Percentiles rank a stretch among this genome's conserved stretches.
Evolutionary conservation across 2,888 invertebrate genomes (phyloP).

Genomic region (Aphidius colemani): DNA sequence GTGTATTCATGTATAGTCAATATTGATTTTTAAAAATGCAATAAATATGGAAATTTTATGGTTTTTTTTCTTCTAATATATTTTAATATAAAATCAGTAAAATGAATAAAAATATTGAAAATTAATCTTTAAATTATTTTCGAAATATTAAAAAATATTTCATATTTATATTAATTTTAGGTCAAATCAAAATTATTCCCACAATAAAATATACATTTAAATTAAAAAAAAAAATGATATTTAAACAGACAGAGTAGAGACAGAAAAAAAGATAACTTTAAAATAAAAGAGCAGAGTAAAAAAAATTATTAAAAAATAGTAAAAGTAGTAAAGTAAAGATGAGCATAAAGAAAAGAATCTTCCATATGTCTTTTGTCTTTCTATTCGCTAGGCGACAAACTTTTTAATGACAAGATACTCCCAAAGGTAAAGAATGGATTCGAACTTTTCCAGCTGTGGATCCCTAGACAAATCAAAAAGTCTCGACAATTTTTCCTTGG

Average conservation of each 20-base stretch:
- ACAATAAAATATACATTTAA: no score
- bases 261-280: constrained; percentile 1
- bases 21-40: background rate
- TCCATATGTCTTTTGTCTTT: constrained; percentile 33
- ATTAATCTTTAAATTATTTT: no score
- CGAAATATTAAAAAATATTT: no score
- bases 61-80: background rate
- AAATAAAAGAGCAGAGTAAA: constrained; percentile 5
- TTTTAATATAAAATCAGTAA: no score
- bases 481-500: constrained; percentile 33
- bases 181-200: no score
- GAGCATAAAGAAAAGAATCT: constrained; percentile 14
- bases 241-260: background rate
- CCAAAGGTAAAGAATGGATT: constrained; percentile 33
- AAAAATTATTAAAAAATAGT: background rate
- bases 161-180: no score
- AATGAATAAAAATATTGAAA: no score
- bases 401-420: constrained; percentile 38
- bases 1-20: no score
- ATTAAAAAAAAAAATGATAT: background rate
- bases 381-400: constrained; percentile 36
- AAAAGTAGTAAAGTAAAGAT: background rate
- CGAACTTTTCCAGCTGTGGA: constrained; percentile 23
- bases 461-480: constrained; percentile 39
- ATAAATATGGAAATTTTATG: background rate